Evolutionary conservation across 2,888 invertebrate genomes (phyloP).

Genomic region (Pecten maximus): DNA sequence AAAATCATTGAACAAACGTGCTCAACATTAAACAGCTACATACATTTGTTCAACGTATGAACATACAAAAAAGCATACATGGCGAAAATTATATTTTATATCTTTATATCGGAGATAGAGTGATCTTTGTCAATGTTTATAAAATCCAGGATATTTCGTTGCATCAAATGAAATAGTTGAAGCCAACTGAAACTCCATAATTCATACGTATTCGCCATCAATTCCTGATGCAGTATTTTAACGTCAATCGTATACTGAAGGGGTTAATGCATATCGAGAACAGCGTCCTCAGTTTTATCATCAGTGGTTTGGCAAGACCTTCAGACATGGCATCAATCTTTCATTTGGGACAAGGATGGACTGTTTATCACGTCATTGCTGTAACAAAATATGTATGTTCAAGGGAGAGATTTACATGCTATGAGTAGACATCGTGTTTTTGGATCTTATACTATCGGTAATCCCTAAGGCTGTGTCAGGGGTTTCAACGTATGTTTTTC

Average conservation of each 20-base stretch:
- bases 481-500: background rate
- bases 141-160: too few species aligned
- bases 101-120: too few species aligned
- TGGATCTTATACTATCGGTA: background rate
- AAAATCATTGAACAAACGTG: too few species aligned
- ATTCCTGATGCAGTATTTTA: background rate
- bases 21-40: too few species aligned
- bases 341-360: background rate
- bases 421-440: background rate
- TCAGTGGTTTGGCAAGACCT: background rate
- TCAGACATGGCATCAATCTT: background rate
- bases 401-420: background rate
- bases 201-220: background rate
- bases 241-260: background rate
- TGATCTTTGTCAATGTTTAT: too few species aligned
- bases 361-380: background rate
- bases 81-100: too few species aligned
- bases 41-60: too few species aligned
- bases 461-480: background rate
- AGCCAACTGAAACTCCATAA: background rate
- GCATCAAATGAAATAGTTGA: too few species aligned
- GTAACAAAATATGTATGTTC: background rate
- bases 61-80: too few species aligned
- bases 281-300: background rate
- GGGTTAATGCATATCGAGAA: background rate